Conservation (phyloP, 2,888 invertebrate species). For the Ormyrus nitidulus region DNA sequence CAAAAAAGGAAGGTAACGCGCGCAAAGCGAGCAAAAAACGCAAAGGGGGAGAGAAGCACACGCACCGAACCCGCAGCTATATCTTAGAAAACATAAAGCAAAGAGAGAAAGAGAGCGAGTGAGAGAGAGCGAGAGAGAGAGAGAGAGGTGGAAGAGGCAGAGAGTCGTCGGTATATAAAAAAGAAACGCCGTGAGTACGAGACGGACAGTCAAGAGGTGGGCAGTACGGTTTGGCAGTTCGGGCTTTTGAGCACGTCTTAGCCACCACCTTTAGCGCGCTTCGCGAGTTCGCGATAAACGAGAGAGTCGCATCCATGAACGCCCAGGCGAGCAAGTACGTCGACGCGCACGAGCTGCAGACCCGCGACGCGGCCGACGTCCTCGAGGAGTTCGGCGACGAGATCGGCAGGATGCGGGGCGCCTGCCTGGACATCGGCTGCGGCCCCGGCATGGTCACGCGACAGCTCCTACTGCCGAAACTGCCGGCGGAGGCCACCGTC, state of each 20-base stretch:
- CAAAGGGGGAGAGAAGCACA: not conserved
- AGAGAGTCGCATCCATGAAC: constrained; percentile 63
- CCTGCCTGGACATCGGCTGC: constrained; percentile 82
- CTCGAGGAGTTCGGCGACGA: constrained; percentile 80
- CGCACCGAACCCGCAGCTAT: not conserved
- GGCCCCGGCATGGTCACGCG: constrained; percentile 85
- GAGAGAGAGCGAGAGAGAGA: constrained; percentile 45
- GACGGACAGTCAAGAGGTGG: constrained; percentile 45
- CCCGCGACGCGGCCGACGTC: constrained; percentile 80
- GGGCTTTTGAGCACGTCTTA: not conserved
- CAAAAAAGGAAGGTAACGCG: no score
- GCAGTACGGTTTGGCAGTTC: constrained; percentile 33
- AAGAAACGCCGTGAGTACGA: constrained; percentile 36
- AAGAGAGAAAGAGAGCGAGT: constrained; percentile 48
- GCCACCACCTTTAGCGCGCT: not conserved
- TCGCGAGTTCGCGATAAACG: not conserved
- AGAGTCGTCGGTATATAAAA: constrained; percentile 52
- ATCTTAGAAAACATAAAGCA: constrained; percentile 30
- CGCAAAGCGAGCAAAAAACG: no score
- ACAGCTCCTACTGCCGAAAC: constrained; percentile 80
- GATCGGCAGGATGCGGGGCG: constrained; percentile 69
- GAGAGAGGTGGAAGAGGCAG: constrained; percentile 50
- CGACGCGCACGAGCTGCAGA: constrained; percentile 82
- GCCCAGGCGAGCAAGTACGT: constrained; percentile 77
- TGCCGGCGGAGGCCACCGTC: constrained; percentile 78